A percentile compares a stretch with the other conserved stretches of the same genome.
phyloP scores from a whole-genome alignment of 2,888 invertebrate species.

The Andrena bicolor region DNA sequence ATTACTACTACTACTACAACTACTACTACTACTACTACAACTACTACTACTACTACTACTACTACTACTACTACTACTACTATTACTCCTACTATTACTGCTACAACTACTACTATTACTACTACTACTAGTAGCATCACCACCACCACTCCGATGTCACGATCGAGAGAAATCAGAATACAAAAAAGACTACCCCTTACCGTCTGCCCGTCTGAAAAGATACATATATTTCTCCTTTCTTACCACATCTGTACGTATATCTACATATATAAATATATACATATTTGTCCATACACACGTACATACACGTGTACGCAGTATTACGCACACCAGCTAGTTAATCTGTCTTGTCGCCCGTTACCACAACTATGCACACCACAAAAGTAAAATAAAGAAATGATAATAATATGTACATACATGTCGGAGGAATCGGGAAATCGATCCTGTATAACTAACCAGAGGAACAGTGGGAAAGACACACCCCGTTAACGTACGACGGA shows the following conservation, averaged over 20 bases:
- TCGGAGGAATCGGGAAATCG: constrained; percentile 35
- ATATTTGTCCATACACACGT: constrained; percentile 42
- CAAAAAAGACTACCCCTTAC: constrained; percentile 55
- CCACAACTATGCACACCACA: constrained; percentile 66
- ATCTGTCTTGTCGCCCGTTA: constrained; percentile 71
- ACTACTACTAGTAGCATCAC: background rate
- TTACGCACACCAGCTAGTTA: constrained; percentile 71
- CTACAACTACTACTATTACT: background rate
- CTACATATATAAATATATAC: constrained; percentile 36
- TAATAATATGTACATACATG: constrained; percentile 24
- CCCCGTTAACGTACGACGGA: constrained; percentile 30
- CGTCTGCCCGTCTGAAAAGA: constrained; percentile 42
- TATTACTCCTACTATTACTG: background rate
- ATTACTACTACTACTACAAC: too few species aligned
- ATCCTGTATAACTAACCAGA: constrained; percentile 49
- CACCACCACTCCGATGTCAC: constrained; percentile 33
- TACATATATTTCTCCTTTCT: constrained; percentile 33
- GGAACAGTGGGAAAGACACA: constrained; percentile 55
- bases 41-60: background rate
- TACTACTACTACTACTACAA: background rate
- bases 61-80: background rate
- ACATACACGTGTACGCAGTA: constrained; percentile 46
- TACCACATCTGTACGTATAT: constrained; percentile 43
- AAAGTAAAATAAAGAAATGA: constrained; percentile 42
- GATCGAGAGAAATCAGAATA: constrained; percentile 54